A percentile compares a stretch with the other conserved stretches of the same genome.
phyloP scores from a whole-genome alignment of 1,140 invertebrate species.

The Mycetomoellerius zeteki region DNA sequence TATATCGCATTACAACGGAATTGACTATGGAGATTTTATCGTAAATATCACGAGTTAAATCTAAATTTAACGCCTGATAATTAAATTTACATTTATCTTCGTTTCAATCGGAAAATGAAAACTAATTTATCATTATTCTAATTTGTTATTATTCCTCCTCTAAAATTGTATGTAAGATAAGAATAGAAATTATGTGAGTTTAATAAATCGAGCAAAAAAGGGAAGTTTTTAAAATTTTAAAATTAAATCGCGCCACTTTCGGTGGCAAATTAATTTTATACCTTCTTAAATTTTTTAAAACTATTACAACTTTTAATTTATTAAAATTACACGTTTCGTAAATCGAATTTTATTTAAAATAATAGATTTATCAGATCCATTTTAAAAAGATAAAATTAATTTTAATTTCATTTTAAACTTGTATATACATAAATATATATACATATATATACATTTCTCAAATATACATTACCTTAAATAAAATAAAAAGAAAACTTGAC shows the following conservation, averaged over 20 bases:
- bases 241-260: background rate
- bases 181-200: background rate
- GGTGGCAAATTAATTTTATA: background rate
- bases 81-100: constrained; percentile 33
- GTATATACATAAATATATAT: background rate
- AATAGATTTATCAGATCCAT: background rate
- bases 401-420: background rate
- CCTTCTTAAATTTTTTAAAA: background rate
- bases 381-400: background rate
- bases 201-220: background rate
- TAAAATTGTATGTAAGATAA: background rate
- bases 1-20: constrained; percentile 30
- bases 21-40: constrained; percentile 21
- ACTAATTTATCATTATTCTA: background rate
- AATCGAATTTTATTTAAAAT: background rate
- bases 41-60: constrained; percentile 12
- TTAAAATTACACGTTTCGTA: background rate
- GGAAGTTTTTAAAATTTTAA: background rate
- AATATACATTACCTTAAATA: background rate
- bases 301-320: background rate
- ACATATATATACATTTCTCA: background rate
- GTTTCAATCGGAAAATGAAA: background rate
- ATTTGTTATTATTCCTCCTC: background rate
- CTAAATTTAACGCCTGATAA: constrained; percentile 8
- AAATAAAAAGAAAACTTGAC: background rate